Percentiles rank a stretch among this genome's conserved stretches.
These are phyloP conservation scores for Forbesichthys papilliferus DNA, from an alignment of 2,113 vertebrate species.

Conservation along the genomic window DNA sequence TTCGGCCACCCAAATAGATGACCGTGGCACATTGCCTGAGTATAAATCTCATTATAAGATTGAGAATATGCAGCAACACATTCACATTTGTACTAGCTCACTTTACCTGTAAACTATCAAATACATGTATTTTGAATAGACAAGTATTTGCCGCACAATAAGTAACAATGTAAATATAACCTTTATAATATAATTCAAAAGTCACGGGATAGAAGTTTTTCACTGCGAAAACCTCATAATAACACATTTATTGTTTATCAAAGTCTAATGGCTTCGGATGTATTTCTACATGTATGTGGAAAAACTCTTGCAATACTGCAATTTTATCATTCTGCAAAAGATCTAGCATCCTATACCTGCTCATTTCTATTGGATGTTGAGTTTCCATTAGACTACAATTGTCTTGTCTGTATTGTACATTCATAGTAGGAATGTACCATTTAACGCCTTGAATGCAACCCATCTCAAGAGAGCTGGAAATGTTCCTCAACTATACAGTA, in stretches of 20 bases:
- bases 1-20: constrained; percentile 38
- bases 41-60: constrained; percentile 7
- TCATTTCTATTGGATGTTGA: constrained; percentile 9
- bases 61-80: constrained; percentile 11
- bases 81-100: not conserved
- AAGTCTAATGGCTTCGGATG: constrained; percentile 15
- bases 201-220: constrained; percentile 5
- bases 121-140: not conserved
- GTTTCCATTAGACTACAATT: not conserved
- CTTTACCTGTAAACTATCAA: not conserved
- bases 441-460: not conserved
- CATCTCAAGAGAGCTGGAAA: constrained; percentile 1
- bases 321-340: constrained; percentile 4
- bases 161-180: not conserved
- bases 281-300: not conserved
- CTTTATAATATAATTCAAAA: not conserved
- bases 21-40: constrained; percentile 7
- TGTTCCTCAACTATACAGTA: constrained; percentile 16
- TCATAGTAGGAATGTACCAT: not conserved
- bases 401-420: constrained; percentile 11
- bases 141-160: not conserved
- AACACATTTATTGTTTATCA: not conserved
- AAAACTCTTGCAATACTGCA: constrained; percentile 3
- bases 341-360: not conserved
- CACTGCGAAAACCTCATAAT: not conserved